Base-by-base conservation (phyloP, 2,113 vertebrate species). In the Mionectes macconnelli region DNA sequence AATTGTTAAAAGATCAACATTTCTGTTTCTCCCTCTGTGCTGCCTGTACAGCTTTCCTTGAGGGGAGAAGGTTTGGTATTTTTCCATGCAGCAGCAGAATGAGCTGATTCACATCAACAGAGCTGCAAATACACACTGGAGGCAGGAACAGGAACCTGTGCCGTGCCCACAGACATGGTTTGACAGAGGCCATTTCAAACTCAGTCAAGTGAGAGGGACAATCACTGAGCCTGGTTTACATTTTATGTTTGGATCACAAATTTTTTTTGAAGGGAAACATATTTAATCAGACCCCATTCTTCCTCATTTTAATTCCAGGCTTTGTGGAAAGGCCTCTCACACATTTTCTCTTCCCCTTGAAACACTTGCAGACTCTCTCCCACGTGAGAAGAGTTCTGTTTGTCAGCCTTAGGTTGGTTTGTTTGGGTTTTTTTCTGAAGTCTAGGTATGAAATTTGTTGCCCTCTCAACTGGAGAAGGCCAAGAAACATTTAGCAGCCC, bases 241-340 rank as follows among this genome's bases (percentile, higher is more conserved):
- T 96, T 69, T 86, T 37, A 37, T 19, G 59, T 93, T 30, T 60
- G 69, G 87, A 93, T 73, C 49, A 79, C 12, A 23, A 56, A 4
- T 50, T 84, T 94, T 57, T 94, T 95, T 82, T 87, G 50, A 92
- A 89, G 42, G n/a, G 67, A 91, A 91, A 76, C 31, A n/a, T 44
- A 83, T 57, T 93, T 93, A 82, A 91, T 72, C 77, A 76, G 45
- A 84, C 66, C 39, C 13, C n/a, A 33, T 56, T 91, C 67, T 52
- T 93, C 37, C 47, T 87, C 23, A 60, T 72, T 92, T 77, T 80
- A 25, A 33, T 77, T 74, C 42, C 27, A 70, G 44, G 53, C 69
- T 79, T 60, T 79, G 57, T 52, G n/a, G 57, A 78, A 91, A 83
- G 42, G 53, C 59, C 10, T 33, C 87, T 91, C 53, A 37, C 10